Percentiles rank a stretch among this genome's conserved stretches.
These are phyloP conservation scores for Odontamblyopus rebecca DNA, from an alignment of 2,797 vertebrate species.

Conservation along the genomic window DNA sequence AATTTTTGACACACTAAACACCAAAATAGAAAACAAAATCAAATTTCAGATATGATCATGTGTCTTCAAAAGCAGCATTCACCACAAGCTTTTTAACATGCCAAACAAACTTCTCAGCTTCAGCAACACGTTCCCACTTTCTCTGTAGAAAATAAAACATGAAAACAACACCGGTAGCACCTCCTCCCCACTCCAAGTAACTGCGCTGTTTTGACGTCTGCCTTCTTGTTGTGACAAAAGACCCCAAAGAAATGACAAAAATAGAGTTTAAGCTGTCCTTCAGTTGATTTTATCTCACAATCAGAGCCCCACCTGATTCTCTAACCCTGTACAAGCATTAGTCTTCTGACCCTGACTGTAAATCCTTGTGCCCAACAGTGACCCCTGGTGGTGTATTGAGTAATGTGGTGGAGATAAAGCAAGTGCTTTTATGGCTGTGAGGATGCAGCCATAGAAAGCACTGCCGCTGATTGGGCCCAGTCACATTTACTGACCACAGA, in stretches of 20 bases:
- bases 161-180: conserved; percentile 10
- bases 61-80: not conserved
- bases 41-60: too few species aligned
- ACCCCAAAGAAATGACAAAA: too few species aligned
- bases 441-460: conserved; percentile 50
- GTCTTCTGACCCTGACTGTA: conserved; percentile 49
- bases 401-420: conserved; percentile 45
- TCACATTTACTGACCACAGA: conserved; percentile 66
- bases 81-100: conserved; percentile 23
- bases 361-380: conserved; percentile 60
- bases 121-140: conserved; percentile 12
- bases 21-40: too few species aligned
- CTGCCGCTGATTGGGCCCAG: conserved; percentile 61
- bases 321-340: conserved; percentile 13
- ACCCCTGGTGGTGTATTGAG: conserved; percentile 66
- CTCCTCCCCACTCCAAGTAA: conserved; percentile 11
- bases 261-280: too few species aligned
- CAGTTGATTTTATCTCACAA: conserved; percentile 13
- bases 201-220: conserved; percentile 15
- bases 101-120: conserved; percentile 25
- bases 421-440: conserved; percentile 53
- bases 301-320: not conserved
- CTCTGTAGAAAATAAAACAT: conserved; percentile 24
- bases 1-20: too few species aligned
- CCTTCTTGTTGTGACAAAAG: conserved; percentile 31